A percentile compares a stretch with the other conserved stretches of the same genome.
phyloP scores from a whole-genome alignment of 2,888 invertebrate genomes.

The Leptinotarsa peninsularis region DNA sequence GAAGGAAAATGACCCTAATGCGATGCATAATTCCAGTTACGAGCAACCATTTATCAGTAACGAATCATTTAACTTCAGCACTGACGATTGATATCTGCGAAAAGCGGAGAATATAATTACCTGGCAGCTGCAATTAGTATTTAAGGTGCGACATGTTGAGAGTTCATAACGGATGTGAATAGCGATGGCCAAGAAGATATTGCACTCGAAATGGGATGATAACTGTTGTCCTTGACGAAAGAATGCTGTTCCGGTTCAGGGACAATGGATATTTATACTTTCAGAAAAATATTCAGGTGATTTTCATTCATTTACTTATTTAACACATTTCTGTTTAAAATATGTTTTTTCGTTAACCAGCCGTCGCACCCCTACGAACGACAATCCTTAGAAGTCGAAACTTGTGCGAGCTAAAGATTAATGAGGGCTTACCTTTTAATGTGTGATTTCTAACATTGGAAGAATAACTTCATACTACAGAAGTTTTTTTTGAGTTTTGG shows the following conservation, averaged over 20 bases:
- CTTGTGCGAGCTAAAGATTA: too few species aligned
- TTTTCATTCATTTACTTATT: too few species aligned
- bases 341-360: too few species aligned
- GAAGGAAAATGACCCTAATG: conserved; percentile 29
- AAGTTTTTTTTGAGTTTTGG: too few species aligned
- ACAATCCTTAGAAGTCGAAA: too few species aligned
- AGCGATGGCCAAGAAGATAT: background rate
- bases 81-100: conserved; percentile 24
- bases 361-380: too few species aligned
- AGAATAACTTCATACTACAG: too few species aligned
- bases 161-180: conserved; percentile 3
- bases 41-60: conserved; percentile 23
- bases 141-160: conserved; percentile 9
- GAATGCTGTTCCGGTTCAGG: background rate
- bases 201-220: background rate
- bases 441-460: too few species aligned
- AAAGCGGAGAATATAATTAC: conserved; percentile 19
- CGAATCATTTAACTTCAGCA: conserved; percentile 26
- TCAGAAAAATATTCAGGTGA: too few species aligned
- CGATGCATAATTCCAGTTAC: conserved; percentile 23
- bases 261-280: background rate
- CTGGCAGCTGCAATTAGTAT: conserved; percentile 17
- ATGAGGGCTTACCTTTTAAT: too few species aligned
- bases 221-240: background rate
- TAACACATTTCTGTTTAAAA: too few species aligned